Evolutionary conservation across 2,888 invertebrate genomes (phyloP).

Genomic region (Drosophila suboccidentalis): DNA sequence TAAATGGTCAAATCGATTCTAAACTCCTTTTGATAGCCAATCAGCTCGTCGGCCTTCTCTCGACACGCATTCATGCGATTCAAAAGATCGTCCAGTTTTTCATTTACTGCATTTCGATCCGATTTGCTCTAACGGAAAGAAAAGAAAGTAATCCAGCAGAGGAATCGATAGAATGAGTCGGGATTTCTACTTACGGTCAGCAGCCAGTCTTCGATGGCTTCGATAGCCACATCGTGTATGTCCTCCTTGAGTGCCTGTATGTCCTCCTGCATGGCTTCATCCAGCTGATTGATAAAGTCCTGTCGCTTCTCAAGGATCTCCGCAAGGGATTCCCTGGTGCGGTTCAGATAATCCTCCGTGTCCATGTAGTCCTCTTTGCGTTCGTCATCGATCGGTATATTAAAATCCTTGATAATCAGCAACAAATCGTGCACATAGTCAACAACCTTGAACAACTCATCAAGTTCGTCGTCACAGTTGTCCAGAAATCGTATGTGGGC

Average conservation of each 20-base stretch:
- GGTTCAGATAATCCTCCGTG: constrained; percentile 83
- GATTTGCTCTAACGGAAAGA: constrained; percentile 89
- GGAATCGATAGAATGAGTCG: not conserved
- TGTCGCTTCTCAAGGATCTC: constrained; percentile 89
- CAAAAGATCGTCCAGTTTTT: constrained; percentile 88
- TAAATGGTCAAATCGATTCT: constrained; percentile 94
- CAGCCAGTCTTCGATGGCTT: constrained; percentile 87
- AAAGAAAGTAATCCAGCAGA: no score
- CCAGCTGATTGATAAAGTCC: constrained; percentile 90
- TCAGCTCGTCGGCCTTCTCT: constrained; percentile 90
- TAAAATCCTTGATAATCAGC: constrained; percentile 93
- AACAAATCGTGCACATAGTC: constrained; percentile 94
- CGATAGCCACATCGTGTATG: constrained; percentile 90
- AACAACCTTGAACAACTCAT: constrained; percentile 90
- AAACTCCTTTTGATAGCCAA: constrained; percentile 93
- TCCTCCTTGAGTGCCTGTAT: constrained; percentile 90
- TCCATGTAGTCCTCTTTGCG: constrained; percentile 87
- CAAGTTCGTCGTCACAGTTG: constrained; percentile 89
- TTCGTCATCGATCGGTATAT: constrained; percentile 90
- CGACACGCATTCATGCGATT: constrained; percentile 89
- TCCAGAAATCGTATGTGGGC: constrained; percentile 87
- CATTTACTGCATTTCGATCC: constrained; percentile 89
- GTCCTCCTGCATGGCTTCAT: constrained; percentile 91
- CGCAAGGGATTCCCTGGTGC: constrained; percentile 88
- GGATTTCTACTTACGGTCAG: constrained; percentile 72